Evolutionary conservation across 2,797 vertebrate genomes (phyloP), one percentile per base, ranked within the genome.

Genomic region (Betta splendens): DNA sequence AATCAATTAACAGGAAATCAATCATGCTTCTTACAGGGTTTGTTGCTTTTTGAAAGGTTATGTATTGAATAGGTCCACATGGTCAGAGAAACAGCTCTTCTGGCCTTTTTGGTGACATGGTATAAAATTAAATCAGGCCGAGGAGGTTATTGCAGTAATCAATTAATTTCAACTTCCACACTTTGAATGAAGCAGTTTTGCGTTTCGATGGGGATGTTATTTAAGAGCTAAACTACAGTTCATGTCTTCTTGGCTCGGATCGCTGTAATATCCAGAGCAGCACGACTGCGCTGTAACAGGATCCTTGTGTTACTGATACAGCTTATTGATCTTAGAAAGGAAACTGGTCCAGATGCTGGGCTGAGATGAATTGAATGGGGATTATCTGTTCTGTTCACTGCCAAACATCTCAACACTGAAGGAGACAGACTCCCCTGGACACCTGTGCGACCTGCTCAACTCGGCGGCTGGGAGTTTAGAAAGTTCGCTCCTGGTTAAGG

Each of bases 281-380:
- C 44, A 20, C 32, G 23, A 35, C 29, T 7, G n/a, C 46, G 28
- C 7, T 33, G 28, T 57, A 51, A 66, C 32, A 9, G 26, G 35
- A 75, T 48, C 15, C 44, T 46, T 37, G 10, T 45, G 75, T 64
- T 18, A 67, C 52, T 42, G 72, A 80, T 48, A 63, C 1, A 20
- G 71, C 63, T 65, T 40, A 83, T 80, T 80, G 76, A 85, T 85
- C 83, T 73, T 46, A 53, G 29, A 47, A 40, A 51, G 47, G 52
- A 21, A 74, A 69, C 65, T 46, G 56, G 37, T 47, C 40, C 75
- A 79, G 73, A 81, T 78, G 73, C 70, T 70, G 83, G 48, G 32
- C 15, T 20, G 44, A 66, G 76, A 85, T 83, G 83, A 63, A 73
- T 86, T 81, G 65, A 42, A 45, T 64, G 43, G 54, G 72, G 80